phyloP scores from a whole-genome alignment of 2,113 vertebrate species.

The Stomatorhinus ivindoensis region DNA sequence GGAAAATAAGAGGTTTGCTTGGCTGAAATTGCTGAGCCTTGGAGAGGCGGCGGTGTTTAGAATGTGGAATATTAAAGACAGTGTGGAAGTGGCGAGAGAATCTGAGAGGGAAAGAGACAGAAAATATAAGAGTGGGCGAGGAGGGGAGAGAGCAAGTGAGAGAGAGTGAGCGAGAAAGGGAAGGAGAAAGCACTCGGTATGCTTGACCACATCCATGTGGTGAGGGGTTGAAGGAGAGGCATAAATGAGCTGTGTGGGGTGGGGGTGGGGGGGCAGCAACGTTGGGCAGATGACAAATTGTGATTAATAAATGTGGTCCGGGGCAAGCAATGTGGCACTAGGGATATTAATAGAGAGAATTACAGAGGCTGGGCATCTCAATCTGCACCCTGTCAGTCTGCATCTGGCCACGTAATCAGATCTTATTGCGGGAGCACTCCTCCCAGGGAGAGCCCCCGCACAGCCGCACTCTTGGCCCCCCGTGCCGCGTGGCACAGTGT shows the following conservation, averaged over 20 bases:
- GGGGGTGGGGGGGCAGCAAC: constrained; percentile 47
- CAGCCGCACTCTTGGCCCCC: too few relatives aligned
- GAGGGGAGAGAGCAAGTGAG: constrained; percentile 20
- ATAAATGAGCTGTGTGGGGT: constrained; percentile 30
- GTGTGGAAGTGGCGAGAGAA: constrained; percentile 21
- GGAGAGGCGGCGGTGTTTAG: constrained; percentile 37
- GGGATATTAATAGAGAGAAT: constrained; percentile 75
- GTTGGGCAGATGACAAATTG: constrained; percentile 69
- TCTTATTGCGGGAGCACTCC: constrained; percentile 61
- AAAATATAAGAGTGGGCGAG: constrained; percentile 28
- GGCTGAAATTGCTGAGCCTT: constrained; percentile 43
- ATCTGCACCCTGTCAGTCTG: constrained; percentile 72
- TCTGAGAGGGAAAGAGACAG: constrained; percentile 17
- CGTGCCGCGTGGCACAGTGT: neutral
- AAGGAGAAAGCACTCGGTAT: constrained; percentile 42
- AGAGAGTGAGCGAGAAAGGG: constrained; percentile 23
- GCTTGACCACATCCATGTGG: constrained; percentile 50
- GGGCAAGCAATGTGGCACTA: constrained; percentile 57
- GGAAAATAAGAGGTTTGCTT: constrained; percentile 32
- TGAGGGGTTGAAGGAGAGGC: constrained; percentile 26
- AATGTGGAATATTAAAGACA: constrained; percentile 43
- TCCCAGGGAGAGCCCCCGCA: neutral
- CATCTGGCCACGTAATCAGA: constrained; percentile 68
- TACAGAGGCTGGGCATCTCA: constrained; percentile 67
- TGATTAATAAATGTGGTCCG: constrained; percentile 74